Conservation (phyloP, 2,888 invertebrate species). For the Pollenia angustigena region DNA sequence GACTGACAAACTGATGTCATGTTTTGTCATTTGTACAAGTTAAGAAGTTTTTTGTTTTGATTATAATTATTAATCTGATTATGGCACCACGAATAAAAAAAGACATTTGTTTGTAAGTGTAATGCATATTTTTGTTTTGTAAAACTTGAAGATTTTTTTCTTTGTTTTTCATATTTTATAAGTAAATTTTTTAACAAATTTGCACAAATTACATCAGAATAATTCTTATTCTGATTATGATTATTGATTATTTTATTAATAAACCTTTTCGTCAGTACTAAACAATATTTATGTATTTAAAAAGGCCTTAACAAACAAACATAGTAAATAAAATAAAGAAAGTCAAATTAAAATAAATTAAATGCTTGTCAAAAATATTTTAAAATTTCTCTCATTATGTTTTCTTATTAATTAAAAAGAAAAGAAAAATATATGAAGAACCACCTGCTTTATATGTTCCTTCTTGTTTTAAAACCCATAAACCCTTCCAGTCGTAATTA, state of each 20-base stretch:
- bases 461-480: conserved; percentile 18
- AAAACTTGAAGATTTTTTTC: too few species aligned
- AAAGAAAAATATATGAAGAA: neutral
- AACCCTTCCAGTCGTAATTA: conserved; percentile 1
- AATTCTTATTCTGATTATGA: too few species aligned
- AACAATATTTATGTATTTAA: too few species aligned
- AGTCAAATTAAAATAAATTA: too few species aligned
- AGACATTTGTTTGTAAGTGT: neutral
- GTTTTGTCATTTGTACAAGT: conserved; percentile 50
- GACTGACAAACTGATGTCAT: conserved; percentile 63
- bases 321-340: too few species aligned
- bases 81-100: conserved; percentile 22
- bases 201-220: too few species aligned
- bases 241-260: too few species aligned
- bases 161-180: too few species aligned
- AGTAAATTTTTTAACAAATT: too few species aligned
- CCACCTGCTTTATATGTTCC: neutral
- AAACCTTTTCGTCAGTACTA: too few species aligned
- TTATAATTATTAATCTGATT: conserved; percentile 62
- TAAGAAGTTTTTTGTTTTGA: conserved; percentile 28
- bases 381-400: neutral
- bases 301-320: too few species aligned
- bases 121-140: neutral
- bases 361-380: neutral
- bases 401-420: conserved; percentile 10